Conservation (phyloP, 1,140 invertebrate genomes). For the Heliconius congener region DNA sequence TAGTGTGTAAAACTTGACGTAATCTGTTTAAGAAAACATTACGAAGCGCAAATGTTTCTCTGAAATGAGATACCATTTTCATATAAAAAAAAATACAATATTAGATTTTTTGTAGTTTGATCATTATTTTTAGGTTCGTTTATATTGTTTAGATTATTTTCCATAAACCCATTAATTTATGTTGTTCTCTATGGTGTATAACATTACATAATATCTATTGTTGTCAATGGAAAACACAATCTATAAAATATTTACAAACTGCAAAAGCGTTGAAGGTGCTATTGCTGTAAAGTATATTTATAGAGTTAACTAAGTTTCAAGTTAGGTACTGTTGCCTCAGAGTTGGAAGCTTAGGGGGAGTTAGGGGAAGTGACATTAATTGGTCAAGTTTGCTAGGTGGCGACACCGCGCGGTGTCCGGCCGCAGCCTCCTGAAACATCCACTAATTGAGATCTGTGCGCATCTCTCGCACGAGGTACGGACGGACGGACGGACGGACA, state of each 20-base stretch:
- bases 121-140: too few relatives aligned
- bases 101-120: too few relatives aligned
- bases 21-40: slow-evolving; percentile 32
- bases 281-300: slow-evolving; percentile 12
- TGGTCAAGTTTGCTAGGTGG: slow-evolving; percentile 54
- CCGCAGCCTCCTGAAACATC: slow-evolving; percentile 48
- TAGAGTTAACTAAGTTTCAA: slow-evolving; percentile 14
- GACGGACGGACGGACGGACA: slow-evolving; percentile 23
- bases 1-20: slow-evolving; percentile 36
- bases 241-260: slow-evolving; percentile 18
- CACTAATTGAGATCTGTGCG: slow-evolving; percentile 58
- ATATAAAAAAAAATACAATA: background rate
- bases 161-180: too few relatives aligned
- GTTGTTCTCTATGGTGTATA: background rate
- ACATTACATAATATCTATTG: background rate
- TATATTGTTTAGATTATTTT: too few relatives aligned
- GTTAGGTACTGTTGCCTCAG: slow-evolving; percentile 15
- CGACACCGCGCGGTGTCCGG: slow-evolving; percentile 47
- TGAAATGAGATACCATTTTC: background rate
- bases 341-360: slow-evolving; percentile 29
- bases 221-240: slow-evolving; percentile 17
- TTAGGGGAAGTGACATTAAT: slow-evolving; percentile 58
- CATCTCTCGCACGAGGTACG: slow-evolving; percentile 31
- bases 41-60: slow-evolving; percentile 22
- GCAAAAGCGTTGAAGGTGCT: background rate